phyloP scores from a whole-genome alignment of 2,888 invertebrate genomes.

The Cryptophagus acutangulus region DNA sequence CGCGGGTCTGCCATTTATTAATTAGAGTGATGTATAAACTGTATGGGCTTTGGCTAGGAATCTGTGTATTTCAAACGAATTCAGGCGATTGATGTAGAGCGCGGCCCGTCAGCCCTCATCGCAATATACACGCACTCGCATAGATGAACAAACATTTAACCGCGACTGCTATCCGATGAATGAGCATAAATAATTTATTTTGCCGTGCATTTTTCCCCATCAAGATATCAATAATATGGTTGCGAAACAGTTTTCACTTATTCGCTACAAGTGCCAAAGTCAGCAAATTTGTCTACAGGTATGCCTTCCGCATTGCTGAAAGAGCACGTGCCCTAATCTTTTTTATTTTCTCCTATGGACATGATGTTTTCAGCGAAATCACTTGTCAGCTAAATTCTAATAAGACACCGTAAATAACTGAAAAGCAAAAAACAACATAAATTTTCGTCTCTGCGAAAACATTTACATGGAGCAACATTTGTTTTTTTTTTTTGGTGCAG shows the following conservation, averaged over 20 bases:
- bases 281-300: too few species aligned
- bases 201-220: too few species aligned
- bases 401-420: background rate
- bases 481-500: too few species aligned
- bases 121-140: conserved; percentile 35
- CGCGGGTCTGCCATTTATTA: conserved; percentile 45
- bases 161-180: too few species aligned
- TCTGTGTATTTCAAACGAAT: conserved; percentile 39
- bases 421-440: background rate
- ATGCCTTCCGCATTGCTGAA: too few species aligned
- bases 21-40: conserved; percentile 47
- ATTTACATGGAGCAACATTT: too few species aligned
- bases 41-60: conserved; percentile 38
- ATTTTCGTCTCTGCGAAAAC: too few species aligned
- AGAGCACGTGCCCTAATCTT: conserved; percentile 19
- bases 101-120: conserved; percentile 21
- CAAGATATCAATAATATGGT: too few species aligned
- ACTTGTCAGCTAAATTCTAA: conserved; percentile 14
- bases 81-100: conserved; percentile 37
- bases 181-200: too few species aligned
- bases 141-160: conserved; percentile 41
- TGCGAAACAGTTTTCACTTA: too few species aligned
- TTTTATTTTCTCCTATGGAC: conserved; percentile 21
- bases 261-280: too few species aligned
- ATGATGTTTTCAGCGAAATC: conserved; percentile 13